These are phyloP conservation scores for Sebastolobus altivelis DNA, from an alignment of 2,797 vertebrate genomes.

Conservation along the genomic window DNA sequence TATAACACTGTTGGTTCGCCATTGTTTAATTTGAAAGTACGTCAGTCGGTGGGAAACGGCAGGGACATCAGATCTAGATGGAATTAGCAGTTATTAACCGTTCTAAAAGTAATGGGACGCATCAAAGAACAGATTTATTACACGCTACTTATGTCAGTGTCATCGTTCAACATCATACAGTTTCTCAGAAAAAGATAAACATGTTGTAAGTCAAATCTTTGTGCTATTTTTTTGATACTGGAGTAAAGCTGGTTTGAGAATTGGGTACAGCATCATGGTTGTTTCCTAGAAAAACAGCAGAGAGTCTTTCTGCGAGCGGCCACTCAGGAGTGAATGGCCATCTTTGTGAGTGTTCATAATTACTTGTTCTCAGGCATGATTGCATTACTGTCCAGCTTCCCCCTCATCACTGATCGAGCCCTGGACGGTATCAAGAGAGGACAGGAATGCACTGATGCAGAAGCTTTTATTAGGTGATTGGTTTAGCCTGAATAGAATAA, in stretches of 20 bases:
- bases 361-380: conserved; percentile 57
- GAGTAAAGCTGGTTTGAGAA: neutral
- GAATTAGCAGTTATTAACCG: neutral
- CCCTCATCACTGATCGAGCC: conserved; percentile 33
- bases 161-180: neutral
- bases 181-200: conserved; percentile 15
- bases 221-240: neutral
- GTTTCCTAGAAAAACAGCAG: conserved; percentile 21
- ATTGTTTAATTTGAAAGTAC: conserved; percentile 49
- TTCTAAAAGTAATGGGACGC: neutral
- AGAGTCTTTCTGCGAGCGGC: neutral
- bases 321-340: conserved; percentile 56
- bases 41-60: conserved; percentile 27
- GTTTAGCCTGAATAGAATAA: conserved; percentile 20
- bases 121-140: conserved; percentile 5
- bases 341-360: conserved; percentile 67
- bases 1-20: conserved; percentile 17
- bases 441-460: conserved; percentile 41
- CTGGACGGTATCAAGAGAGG: conserved; percentile 29
- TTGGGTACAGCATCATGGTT: neutral
- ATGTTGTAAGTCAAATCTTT: neutral
- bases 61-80: neutral
- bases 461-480: conserved; percentile 35
- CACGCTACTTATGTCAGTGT: neutral
- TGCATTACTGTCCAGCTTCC: conserved; percentile 54